A percentile compares a stretch with the other conserved stretches of the same genome.
These are phyloP conservation scores for Syngnathus acus DNA, from an alignment of 2,797 vertebrate genomes.

Conservation along the genomic window DNA sequence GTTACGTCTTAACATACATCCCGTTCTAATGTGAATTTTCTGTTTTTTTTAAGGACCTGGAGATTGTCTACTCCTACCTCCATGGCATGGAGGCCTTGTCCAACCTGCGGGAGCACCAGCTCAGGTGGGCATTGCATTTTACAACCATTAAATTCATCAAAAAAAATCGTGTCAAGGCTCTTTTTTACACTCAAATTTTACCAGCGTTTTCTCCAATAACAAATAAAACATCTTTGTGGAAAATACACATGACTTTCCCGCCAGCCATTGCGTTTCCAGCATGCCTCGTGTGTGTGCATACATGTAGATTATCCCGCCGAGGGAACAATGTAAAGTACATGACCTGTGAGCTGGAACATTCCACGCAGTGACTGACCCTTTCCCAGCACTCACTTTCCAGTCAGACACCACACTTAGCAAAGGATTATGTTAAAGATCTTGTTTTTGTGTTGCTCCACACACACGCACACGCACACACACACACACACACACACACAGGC, in stretches of 20 bases:
- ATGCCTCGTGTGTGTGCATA: constrained; percentile 57
- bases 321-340: constrained; percentile 56
- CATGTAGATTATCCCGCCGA: constrained; percentile 52
- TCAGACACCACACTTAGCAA: constrained; percentile 35
- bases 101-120: constrained; percentile 92
- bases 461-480: background rate
- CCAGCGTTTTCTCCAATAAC: background rate
- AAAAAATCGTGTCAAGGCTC: too few relatives aligned
- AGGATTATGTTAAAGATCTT: constrained; percentile 37
- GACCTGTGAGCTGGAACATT: constrained; percentile 66
- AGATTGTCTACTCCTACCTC: constrained; percentile 97
- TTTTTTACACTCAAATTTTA: too few relatives aligned
- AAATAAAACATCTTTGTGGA: background rate
- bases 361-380: constrained; percentile 53
- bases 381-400: constrained; percentile 13
- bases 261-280: constrained; percentile 53
- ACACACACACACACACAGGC: background rate
- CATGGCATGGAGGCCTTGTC: constrained; percentile 98
- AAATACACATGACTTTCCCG: constrained; percentile 1
- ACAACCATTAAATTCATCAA: too few relatives aligned
- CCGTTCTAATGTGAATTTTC: background rate
- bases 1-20: background rate
- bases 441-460: constrained; percentile 27
- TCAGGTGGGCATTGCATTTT: constrained; percentile 71
- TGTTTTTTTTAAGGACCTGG: constrained; percentile 84